phyloP scores from a whole-genome alignment of 2,888 invertebrate genomes.

The Eulithis prunata region DNA sequence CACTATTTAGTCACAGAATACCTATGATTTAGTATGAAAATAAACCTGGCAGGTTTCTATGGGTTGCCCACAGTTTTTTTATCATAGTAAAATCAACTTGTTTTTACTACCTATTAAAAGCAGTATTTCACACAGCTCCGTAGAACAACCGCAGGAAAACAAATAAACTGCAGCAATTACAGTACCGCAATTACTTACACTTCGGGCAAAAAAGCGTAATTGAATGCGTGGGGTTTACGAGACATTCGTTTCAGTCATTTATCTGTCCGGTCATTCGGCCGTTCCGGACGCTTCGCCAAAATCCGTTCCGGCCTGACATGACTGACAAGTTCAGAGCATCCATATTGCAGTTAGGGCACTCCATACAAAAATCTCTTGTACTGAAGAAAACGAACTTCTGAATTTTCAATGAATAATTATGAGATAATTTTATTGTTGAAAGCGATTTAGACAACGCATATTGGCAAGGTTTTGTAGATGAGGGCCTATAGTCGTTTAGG shows the following conservation, averaged over 20 bases:
- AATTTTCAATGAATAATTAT: no score
- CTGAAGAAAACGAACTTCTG: no score
- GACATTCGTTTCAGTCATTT: slow-evolving; percentile 50
- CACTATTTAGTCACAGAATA: no score
- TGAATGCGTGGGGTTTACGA: slow-evolving; percentile 64
- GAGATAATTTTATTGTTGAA: no score
- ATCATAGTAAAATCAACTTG: no score
- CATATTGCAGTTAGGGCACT: slow-evolving; percentile 9
- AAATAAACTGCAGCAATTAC: slow-evolving; percentile 35
- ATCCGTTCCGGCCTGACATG: slow-evolving; percentile 28
- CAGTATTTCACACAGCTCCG: slow-evolving; percentile 15
- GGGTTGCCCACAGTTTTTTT: no score
- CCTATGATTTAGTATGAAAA: no score
- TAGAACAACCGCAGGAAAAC: slow-evolving; percentile 15
- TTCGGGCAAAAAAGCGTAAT: slow-evolving; percentile 49
- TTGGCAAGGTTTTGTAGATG: no score
- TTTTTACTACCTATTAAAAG: slow-evolving; percentile 5
- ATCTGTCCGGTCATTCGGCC: slow-evolving; percentile 36
- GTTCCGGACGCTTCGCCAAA: slow-evolving; percentile 29
- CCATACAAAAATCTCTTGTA: no score
- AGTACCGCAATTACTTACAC: slow-evolving; percentile 36
- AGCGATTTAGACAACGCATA: no score
- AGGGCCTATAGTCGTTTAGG: no score
- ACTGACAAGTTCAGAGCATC: slow-evolving; percentile 13
- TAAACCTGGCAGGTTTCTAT: no score